Evolutionary conservation across 2,888 invertebrate genomes (phyloP).

Genomic region (Trichopria drosophilae): DNA sequence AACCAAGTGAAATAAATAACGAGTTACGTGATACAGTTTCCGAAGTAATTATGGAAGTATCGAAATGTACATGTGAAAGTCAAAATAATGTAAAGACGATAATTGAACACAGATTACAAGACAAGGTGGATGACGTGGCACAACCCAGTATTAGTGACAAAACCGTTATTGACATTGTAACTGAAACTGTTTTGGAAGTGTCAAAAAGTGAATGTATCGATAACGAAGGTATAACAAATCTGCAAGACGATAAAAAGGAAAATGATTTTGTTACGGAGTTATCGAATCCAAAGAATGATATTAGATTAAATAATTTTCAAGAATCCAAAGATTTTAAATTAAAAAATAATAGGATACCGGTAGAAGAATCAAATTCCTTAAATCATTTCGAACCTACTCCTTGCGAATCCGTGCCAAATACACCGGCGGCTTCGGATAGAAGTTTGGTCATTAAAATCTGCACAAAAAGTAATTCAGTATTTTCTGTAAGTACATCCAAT

Average conservation of each 20-base stretch:
- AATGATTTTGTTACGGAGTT: conserved; percentile 30
- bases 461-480: conserved; percentile 53
- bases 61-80: conserved; percentile 40
- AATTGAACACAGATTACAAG: neutral
- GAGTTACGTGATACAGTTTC: conserved; percentile 45
- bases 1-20: conserved; percentile 27
- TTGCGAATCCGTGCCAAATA: conserved; percentile 33
- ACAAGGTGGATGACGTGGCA: neutral
- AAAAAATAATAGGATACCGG: conserved; percentile 59
- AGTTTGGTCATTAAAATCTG: conserved; percentile 56
- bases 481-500: conserved; percentile 49
- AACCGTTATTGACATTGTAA: conserved; percentile 43
- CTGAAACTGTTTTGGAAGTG: conserved; percentile 50
- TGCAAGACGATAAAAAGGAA: conserved; percentile 28
- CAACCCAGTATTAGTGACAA: conserved; percentile 18
- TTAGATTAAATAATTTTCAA: conserved; percentile 26
- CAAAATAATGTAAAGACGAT: conserved; percentile 1
- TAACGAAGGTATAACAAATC: conserved; percentile 8
- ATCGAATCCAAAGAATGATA: conserved; percentile 29
- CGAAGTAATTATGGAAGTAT: conserved; percentile 53
- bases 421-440: conserved; percentile 48
- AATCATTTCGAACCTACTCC: too few species aligned
- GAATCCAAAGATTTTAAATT: conserved; percentile 31
- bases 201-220: conserved; percentile 36
- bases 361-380: conserved; percentile 47